Conservation (phyloP, 2,888 invertebrate species). For the Cyclophora punctaria region DNA sequence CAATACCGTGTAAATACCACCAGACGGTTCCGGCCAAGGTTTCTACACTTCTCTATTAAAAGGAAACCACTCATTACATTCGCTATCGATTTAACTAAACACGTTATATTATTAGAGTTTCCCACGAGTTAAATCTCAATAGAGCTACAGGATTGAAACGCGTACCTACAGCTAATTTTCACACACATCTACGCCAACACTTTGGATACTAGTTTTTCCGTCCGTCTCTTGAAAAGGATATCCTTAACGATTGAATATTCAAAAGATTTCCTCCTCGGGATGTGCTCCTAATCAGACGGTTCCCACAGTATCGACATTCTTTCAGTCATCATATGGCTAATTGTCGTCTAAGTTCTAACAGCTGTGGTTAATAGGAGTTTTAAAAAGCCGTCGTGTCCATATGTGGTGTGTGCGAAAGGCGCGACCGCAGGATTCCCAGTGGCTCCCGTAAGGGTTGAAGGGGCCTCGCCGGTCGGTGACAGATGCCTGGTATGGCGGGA, state of each 20-base stretch:
- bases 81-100: no score
- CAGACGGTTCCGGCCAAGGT: neutral
- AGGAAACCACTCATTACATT: no score
- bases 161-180: no score
- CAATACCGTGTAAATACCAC: slow-evolving; percentile 20
- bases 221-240: no score
- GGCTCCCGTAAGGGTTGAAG: slow-evolving; percentile 25
- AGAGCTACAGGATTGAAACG: no score
- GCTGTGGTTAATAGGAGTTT: slow-evolving; percentile 26
- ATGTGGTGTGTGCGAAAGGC: slow-evolving; percentile 56
- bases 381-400: slow-evolving; percentile 47
- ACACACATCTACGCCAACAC: no score
- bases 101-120: no score
- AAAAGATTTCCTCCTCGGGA: no score
- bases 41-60: slow-evolving; percentile 7
- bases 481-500: slow-evolving; percentile 60
- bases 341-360: slow-evolving; percentile 38
- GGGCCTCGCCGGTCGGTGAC: slow-evolving; percentile 47
- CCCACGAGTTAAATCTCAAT: no score
- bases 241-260: no score
- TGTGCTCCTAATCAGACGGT: slow-evolving; percentile 4
- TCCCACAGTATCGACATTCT: slow-evolving; percentile 18
- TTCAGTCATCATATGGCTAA: slow-evolving; percentile 21
- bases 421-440: slow-evolving; percentile 54
- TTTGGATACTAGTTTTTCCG: no score